These are phyloP conservation scores for Hyposoter dolosus DNA, from an alignment of 2,888 invertebrate species.

Conservation along the genomic window DNA sequence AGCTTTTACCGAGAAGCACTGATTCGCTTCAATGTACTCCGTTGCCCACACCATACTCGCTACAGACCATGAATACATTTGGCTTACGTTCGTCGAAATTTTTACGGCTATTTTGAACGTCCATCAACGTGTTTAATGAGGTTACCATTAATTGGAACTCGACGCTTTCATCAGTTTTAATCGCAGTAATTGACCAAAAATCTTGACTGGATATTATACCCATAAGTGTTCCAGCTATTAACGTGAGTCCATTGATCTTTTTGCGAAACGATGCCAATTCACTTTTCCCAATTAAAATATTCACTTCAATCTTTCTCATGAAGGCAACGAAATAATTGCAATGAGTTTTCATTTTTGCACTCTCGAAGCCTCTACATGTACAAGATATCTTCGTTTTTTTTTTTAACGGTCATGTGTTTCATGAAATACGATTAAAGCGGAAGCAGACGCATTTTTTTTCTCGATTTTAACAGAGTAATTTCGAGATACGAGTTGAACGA, in stretches of 20 bases:
- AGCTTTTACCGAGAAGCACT: slow-evolving; percentile 34
- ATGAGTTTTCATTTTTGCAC: not conserved
- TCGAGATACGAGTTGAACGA: slow-evolving; percentile 36
- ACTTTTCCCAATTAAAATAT: too few relatives aligned
- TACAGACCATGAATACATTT: slow-evolving; percentile 1
- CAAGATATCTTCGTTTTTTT: not conserved
- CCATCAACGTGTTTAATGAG: not conserved
- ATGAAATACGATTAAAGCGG: not conserved
- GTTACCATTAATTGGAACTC: not conserved
- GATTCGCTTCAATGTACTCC: slow-evolving; percentile 19
- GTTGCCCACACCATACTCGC: not conserved
- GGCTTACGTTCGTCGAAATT: not conserved
- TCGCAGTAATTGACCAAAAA: not conserved
- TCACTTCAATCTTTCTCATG: not conserved
- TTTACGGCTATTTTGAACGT: not conserved
- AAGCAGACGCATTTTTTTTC: slow-evolving; percentile 15
- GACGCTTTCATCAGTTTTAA: not conserved
- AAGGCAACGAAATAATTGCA: not conserved
- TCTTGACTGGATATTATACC: not conserved
- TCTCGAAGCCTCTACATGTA: not conserved
- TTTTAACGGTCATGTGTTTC: not conserved
- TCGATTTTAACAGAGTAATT: slow-evolving; percentile 14
- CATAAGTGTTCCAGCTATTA: not conserved
- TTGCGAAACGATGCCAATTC: not conserved
- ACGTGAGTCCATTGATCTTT: not conserved